These are phyloP conservation scores for Platanista minor DNA, from an alignment of 2,113 vertebrate genomes.

Conservation along the genomic window DNA sequence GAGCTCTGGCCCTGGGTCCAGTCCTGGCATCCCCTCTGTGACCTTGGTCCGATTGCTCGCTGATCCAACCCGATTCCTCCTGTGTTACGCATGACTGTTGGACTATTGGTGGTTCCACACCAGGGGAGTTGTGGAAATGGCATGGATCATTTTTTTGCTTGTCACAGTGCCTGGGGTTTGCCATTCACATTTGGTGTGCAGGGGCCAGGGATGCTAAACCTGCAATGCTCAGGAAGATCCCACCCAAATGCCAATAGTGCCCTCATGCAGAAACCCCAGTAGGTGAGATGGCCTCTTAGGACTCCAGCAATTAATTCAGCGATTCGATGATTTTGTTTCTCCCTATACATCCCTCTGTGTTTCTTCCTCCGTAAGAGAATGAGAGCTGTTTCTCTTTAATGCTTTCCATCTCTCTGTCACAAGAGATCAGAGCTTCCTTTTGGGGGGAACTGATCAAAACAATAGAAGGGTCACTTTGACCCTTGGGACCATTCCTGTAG, in stretches of 20 bases:
- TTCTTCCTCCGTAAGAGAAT: neutral
- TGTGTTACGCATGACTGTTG: neutral
- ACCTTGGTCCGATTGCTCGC: neutral
- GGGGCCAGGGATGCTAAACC: neutral
- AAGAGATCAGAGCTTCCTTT: conserved; percentile 15
- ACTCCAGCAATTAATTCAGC: neutral
- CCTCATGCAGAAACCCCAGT: neutral
- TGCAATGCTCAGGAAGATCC: neutral
- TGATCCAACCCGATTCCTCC: neutral
- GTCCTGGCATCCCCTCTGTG: neutral
- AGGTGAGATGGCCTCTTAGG: neutral
- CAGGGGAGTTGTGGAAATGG: neutral
- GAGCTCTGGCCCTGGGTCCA: neutral
- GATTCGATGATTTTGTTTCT: neutral
- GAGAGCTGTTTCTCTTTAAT: neutral
- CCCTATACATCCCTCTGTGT: neutral
- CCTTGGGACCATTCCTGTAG: neutral
- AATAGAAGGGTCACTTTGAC: neutral
- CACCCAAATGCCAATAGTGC: neutral
- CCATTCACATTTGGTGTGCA: neutral
- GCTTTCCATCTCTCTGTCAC: neutral
- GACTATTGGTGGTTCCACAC: neutral
- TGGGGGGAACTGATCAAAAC: neutral
- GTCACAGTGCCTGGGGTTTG: neutral
- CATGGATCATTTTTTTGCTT: neutral